phyloP scores from a whole-genome alignment of 2,888 invertebrate species.

The Leistus spinibarbis region DNA sequence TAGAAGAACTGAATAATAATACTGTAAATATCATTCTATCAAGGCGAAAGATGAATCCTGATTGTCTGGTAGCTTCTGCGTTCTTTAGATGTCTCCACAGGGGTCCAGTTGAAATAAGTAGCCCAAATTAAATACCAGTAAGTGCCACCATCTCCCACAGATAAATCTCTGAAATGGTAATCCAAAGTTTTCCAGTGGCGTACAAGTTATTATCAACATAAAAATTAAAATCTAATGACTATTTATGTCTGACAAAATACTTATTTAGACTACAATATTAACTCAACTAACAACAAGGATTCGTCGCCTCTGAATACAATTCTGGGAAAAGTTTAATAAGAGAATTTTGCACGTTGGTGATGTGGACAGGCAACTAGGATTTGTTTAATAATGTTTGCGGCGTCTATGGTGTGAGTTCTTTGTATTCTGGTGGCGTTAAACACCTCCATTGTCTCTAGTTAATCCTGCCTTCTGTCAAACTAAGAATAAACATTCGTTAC shows the following conservation, averaged over 20 bases:
- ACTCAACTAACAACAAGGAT: background rate
- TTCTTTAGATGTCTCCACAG: background rate
- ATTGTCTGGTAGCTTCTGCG: background rate
- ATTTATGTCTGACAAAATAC: background rate
- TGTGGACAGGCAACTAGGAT: background rate
- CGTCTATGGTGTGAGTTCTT: background rate
- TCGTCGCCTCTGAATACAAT: too few relatives aligned
- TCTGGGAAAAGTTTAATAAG: background rate
- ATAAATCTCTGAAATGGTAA: background rate
- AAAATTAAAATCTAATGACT: background rate
- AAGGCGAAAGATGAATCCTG: background rate
- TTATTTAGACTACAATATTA: background rate
- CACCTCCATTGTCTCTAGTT: constrained; percentile 21
- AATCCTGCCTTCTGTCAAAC: constrained; percentile 23
- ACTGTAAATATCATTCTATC: background rate
- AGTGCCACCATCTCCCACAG: background rate
- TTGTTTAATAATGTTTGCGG: background rate
- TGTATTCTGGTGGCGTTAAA: constrained; percentile 8
- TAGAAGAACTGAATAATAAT: background rate
- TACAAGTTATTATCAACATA: too few relatives aligned
- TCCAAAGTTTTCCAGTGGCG: background rate
- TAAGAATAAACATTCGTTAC: constrained; percentile 24
- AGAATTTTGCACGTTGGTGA: background rate
- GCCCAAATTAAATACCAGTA: background rate
- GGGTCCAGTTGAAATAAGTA: background rate